These are phyloP conservation scores for Loriculus beryllinus DNA, from an alignment of 2,797 vertebrate species.

Conservation along the genomic window DNA sequence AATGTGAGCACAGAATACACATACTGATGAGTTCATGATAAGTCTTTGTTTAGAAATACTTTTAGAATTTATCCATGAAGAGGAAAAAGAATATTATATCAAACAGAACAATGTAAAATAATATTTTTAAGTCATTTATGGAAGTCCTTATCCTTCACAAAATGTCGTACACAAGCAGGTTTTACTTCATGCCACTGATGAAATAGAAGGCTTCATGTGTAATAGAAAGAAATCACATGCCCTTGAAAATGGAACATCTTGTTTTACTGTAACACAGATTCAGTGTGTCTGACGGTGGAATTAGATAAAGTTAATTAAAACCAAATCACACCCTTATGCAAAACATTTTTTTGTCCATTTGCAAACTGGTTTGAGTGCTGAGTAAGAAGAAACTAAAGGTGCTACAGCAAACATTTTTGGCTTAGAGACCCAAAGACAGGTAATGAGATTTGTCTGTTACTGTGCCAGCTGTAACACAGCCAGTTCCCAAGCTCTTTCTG, in stretches of 20 bases:
- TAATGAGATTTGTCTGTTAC: neutral
- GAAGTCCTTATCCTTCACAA: constrained; percentile 18
- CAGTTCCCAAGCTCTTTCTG: neutral
- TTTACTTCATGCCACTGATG: constrained; percentile 32
- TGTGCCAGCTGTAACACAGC: neutral
- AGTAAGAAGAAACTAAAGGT: neutral
- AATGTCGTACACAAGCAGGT: neutral
- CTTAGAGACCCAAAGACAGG: neutral
- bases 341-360: constrained; percentile 36
- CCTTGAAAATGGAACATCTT: neutral
- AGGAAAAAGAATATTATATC: constrained; percentile 66
- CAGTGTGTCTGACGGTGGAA: neutral
- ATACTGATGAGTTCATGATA: constrained; percentile 78
- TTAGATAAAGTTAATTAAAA: constrained; percentile 51
- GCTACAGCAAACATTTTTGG: neutral
- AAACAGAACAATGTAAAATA: constrained; percentile 51
- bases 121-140: constrained; percentile 65
- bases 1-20: constrained; percentile 74
- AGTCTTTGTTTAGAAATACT: constrained; percentile 77
- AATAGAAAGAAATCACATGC: neutral
- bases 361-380: neutral
- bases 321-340: neutral
- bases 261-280: neutral
- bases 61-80: constrained; percentile 67
- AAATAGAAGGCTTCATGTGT: neutral